Evolutionary conservation across 2,888 invertebrate species (phyloP).

Genomic region (Drosophila kanekoi): DNA sequence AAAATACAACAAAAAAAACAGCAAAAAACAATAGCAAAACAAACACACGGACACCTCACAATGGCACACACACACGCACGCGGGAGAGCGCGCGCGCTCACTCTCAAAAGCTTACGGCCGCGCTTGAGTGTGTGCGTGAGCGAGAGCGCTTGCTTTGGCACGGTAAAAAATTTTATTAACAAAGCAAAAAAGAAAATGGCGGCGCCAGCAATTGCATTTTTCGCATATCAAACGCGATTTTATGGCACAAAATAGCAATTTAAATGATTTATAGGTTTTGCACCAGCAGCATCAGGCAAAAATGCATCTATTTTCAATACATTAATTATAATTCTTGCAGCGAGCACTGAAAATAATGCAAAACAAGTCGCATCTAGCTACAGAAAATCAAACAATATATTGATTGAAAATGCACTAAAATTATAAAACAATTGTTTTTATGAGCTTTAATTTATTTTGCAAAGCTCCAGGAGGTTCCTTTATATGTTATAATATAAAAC

Average conservation of each 20-base stretch:
- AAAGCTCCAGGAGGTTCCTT: too few species aligned
- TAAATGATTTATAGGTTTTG: slow-evolving; percentile 1
- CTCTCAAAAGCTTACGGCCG: slow-evolving; percentile 49
- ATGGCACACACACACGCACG: slow-evolving; percentile 10
- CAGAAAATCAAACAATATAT: not conserved
- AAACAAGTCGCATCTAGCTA: not conserved
- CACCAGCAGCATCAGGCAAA: not conserved
- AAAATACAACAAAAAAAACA: too few species aligned
- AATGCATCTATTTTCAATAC: not conserved
- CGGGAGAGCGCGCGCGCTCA: slow-evolving; percentile 4
- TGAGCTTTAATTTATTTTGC: not conserved
- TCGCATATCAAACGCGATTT: slow-evolving; percentile 28
- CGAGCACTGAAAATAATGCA: not conserved
- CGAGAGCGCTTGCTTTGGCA: slow-evolving; percentile 52
- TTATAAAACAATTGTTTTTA: not conserved
- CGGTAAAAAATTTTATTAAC: slow-evolving; percentile 76
- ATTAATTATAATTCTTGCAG: not conserved
- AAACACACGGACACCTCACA: slow-evolving; percentile 52
- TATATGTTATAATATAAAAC: not conserved
- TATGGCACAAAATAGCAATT: slow-evolving; percentile 19
- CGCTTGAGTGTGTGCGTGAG: slow-evolving; percentile 29
- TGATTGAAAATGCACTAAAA: not conserved
- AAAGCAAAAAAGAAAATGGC: slow-evolving; percentile 70
- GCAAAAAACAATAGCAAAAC: slow-evolving; percentile 63
- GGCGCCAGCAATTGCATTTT: slow-evolving; percentile 46